Evolutionary conservation across 1,140 invertebrate genomes (phyloP).

Genomic region (Drosophila ambigua): DNA sequence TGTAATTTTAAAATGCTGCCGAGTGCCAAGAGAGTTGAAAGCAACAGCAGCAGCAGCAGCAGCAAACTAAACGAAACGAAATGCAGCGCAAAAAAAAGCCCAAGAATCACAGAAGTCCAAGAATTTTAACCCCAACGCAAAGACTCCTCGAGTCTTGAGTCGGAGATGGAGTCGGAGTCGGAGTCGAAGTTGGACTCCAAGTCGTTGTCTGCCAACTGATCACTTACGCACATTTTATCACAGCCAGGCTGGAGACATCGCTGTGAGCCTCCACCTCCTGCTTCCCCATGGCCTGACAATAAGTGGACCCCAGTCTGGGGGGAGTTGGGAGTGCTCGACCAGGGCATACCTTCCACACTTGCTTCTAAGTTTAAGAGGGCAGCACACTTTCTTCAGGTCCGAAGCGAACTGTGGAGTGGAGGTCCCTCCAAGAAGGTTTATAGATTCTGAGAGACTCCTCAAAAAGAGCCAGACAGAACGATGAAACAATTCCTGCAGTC

Average conservation of each 20-base stretch:
- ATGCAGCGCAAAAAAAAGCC: constrained; percentile 19
- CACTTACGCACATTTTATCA: constrained; percentile 81
- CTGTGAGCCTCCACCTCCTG: constrained; percentile 29
- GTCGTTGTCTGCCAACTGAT: constrained; percentile 61
- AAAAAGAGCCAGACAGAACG: too few relatives aligned
- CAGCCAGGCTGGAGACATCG: constrained; percentile 76
- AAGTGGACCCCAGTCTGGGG: constrained; percentile 54
- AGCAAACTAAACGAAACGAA: constrained; percentile 1
- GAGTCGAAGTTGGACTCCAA: constrained; percentile 15
- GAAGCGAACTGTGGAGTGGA: too few relatives aligned
- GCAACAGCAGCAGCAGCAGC: constrained; percentile 8
- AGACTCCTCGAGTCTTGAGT: constrained; percentile 9
- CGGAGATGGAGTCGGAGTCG: constrained; percentile 9
- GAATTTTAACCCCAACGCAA: constrained; percentile 77
- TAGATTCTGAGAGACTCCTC: too few relatives aligned
- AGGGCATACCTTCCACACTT: neutral
- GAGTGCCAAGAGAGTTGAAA: constrained; percentile 52
- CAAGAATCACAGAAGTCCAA: constrained; percentile 57
- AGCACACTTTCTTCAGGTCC: too few relatives aligned
- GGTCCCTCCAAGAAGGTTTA: too few relatives aligned
- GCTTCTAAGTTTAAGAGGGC: too few relatives aligned
- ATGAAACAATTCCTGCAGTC: neutral
- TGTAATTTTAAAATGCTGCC: constrained; percentile 81
- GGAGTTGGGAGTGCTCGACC: constrained; percentile 7
- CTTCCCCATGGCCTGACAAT: constrained; percentile 54